Percentiles rank a stretch among this genome's conserved stretches.
Conservation (phyloP, 2,888 invertebrate genomes). For the Rhogogaster chlorosoma region DNA sequence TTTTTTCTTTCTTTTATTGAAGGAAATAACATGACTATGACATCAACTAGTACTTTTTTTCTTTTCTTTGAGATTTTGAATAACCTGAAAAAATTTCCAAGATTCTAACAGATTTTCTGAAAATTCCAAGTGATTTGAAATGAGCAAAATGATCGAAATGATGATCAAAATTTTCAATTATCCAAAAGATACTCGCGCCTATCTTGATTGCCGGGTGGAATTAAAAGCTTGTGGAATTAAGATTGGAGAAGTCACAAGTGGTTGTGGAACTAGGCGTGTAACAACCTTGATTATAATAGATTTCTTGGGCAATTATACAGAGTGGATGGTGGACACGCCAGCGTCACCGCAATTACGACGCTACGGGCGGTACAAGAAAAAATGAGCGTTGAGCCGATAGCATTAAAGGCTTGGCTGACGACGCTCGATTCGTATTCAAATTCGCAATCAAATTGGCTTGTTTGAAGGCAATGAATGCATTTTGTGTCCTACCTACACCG, state of each 20-base stretch:
- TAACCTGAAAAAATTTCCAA: neutral
- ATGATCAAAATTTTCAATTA: neutral
- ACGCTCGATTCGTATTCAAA: slow-evolving; percentile 15
- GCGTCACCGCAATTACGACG: slow-evolving; percentile 71
- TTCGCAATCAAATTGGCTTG: slow-evolving; percentile 47
- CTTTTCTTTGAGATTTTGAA: too few relatives aligned
- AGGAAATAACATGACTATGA: too few relatives aligned
- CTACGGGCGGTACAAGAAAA: slow-evolving; percentile 76
- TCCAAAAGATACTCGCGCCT: neutral
- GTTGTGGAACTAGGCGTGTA: slow-evolving; percentile 25
- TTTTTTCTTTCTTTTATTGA: too few relatives aligned
- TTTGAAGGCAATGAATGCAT: slow-evolving; percentile 12
- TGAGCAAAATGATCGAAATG: too few relatives aligned
- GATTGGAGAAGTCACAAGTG: neutral
- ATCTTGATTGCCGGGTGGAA: neutral
- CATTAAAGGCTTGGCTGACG: slow-evolving; percentile 70
- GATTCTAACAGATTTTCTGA: neutral
- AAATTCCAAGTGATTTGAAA: neutral
- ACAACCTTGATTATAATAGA: slow-evolving; percentile 56
- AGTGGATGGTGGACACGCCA: slow-evolving; percentile 72
- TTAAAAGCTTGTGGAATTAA: slow-evolving; percentile 1
- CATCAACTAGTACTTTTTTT: slow-evolving; percentile 82
- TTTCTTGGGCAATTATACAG: slow-evolving; percentile 73
- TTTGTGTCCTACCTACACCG: slow-evolving; percentile 49
- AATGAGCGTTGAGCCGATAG: slow-evolving; percentile 77